Evolutionary conservation across 2,797 vertebrate species (phyloP), one percentile per base, ranked within the genome.

Genomic region (Salmo trutta): DNA sequence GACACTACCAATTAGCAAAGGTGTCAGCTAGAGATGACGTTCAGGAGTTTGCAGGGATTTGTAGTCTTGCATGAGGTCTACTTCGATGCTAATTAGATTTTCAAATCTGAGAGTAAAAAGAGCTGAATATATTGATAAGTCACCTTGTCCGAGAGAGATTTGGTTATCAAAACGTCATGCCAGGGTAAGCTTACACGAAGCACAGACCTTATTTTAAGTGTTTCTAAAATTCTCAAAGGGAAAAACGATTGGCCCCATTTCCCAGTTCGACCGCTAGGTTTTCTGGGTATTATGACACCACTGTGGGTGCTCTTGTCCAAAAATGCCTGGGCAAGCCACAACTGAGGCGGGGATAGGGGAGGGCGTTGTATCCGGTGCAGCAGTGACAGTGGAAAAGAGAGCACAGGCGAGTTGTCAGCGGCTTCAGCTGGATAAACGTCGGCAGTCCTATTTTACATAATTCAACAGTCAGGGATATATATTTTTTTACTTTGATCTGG

Each of bases 401-500:
- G 51, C 81, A 78, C 78, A 75, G 87, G 72, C 83, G 73, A 82
- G 80, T 75, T 75, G 88, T 82, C 86, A 87, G 87, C 86, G 73
- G 85, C 67, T 85, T 76, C 77, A 78, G 74, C 80, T 62, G 87
- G 85, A 87, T 66, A 85, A 81, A 36, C 79, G 67, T 83, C 73
- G 80, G 71, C 71, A 84, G 80, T 87, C 80, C 24, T 19, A 29
- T 78, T 71, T 82, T 82, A 80, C 81, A 86, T 80, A 77, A 72
- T 71, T 88, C 79, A 70, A 74, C 81, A 88, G 85, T 85, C 81
- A 10, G 88, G 88, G 91, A 89, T 91, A 89, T 29, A 36, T 36
- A 7, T 7, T 47, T 77, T 89, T 88, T 77, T 7, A 84, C 86
- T 88, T 88, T 79, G 78, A 83, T 84, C 79, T 83, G 87, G 90